Base-by-base conservation (phyloP, 2,888 invertebrate genomes). In the Lagria hirta region DNA sequence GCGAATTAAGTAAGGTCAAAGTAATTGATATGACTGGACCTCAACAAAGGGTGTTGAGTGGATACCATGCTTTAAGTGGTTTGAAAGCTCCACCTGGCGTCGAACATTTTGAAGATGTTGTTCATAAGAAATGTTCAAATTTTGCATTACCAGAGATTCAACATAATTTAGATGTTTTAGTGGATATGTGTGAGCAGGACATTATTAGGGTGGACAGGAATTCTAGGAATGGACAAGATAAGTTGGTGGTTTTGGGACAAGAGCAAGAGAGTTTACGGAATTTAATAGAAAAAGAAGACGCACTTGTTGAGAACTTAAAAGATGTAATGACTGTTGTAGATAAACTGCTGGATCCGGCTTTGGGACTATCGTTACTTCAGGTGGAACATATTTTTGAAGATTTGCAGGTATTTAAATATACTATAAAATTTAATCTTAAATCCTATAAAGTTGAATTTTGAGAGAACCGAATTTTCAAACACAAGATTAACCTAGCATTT, bases 21-120 rank as follows among this genome's bases (percentile, higher is more conserved):
- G 97, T 99, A 6, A 98, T 99, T 51, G 99, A 99, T 72, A 93
- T 99, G 94, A 98, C 98, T 4, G 98, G 98, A 0, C 91, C 89
- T 0, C 93, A 98, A 70, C 88, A 90, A 67, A 80, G 94, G 38
- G 88, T 98, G 20, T 77, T 94, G 2, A 89, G 88, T 64, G 94
- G 95, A 0, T 96, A 96, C 70, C 93, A 94, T 71, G 94, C 95
- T 1, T 78, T 96, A 22, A 82, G 87, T 0, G 87, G 89, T 14
- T 73, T 79, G 2, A 73, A 76, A 52, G 66, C 75, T 1, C 66
- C 73, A 1, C 75, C 75, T 3, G 77, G 83, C 62, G 75, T 78
- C 66, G 73, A 73, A 65, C 75, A 84, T 23, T 85, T 72, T 63
- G 84, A 84, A 54, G 78, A 81, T 58, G 80, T 82, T 46, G 74